A percentile compares a stretch with the other conserved stretches of the same genome.
Conservation (phyloP, 2,888 invertebrate species). For the Thysanoteuthis rhombus region DNA sequence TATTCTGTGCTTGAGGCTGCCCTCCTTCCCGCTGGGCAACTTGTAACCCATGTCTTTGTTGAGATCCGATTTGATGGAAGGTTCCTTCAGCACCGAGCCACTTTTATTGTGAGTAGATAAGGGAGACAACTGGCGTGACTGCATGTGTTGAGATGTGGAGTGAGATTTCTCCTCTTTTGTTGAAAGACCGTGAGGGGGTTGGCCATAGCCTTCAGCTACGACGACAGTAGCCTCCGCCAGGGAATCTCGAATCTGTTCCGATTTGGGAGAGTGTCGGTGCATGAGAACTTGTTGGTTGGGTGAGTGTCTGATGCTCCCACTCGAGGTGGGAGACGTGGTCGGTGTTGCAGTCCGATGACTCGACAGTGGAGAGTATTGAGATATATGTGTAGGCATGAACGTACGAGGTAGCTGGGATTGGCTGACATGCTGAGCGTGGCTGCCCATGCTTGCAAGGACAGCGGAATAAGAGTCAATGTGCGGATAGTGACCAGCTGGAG, state of each 20-base stretch:
- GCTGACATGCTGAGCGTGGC: conserved; percentile 54
- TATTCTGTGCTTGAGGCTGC: conserved; percentile 75
- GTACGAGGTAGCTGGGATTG: conserved; percentile 55
- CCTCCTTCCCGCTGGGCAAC: conserved; percentile 72
- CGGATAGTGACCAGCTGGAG: conserved; percentile 45
- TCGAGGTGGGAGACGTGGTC: conserved; percentile 45
- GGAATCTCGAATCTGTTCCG: conserved; percentile 40
- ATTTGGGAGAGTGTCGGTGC: conserved; percentile 34
- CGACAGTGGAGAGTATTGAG: conserved; percentile 35
- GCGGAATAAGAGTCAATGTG: conserved; percentile 61
- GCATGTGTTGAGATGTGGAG: conserved; percentile 41
- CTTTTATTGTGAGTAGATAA: conserved; percentile 43
- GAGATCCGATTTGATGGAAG: conserved; percentile 34
- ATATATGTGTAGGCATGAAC: conserved; percentile 35
- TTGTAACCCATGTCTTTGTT: conserved; percentile 47
- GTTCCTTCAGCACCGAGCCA: conserved; percentile 43
- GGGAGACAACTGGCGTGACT: conserved; percentile 39
- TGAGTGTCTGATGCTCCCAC: conserved; percentile 40
- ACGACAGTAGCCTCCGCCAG: conserved; percentile 33
- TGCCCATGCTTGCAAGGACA: conserved; percentile 62
- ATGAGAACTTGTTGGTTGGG: conserved; percentile 33
- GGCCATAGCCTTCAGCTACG: neutral
- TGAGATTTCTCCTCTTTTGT: conserved; percentile 45
- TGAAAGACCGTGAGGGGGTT: conserved; percentile 31
- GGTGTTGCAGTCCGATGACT: conserved; percentile 39